Evolutionary conservation across 2,888 invertebrate genomes (phyloP).

Genomic region (Odontothrips loti): DNA sequence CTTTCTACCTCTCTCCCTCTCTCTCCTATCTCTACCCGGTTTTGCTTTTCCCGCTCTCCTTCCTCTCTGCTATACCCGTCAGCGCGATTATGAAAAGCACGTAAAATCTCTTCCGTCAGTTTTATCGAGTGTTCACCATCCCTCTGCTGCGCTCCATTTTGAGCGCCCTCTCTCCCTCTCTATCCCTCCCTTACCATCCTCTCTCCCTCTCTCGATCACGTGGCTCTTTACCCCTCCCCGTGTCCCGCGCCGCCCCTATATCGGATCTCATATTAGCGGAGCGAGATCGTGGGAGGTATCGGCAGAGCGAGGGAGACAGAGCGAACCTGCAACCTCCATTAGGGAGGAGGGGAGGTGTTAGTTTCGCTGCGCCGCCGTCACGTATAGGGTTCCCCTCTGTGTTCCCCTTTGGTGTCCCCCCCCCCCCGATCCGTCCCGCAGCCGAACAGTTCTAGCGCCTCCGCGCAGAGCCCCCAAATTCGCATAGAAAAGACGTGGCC

Average conservation of each 20-base stretch:
- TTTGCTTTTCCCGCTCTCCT: neutral
- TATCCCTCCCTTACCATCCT: neutral
- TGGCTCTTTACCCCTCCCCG: neutral
- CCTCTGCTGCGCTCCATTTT: neutral
- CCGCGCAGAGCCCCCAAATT: no score
- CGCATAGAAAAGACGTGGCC: no score
- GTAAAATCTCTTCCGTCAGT: slow-evolving; percentile 25
- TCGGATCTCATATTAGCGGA: slow-evolving; percentile 5
- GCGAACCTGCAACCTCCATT: slow-evolving; percentile 16
- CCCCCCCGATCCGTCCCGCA: no score
- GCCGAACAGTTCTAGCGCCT: no score
- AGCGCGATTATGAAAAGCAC: neutral
- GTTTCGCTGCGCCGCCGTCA: neutral
- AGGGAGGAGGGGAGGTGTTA: neutral
- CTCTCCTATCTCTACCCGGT: neutral
- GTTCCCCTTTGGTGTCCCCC: neutral
- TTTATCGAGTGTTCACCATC: slow-evolving; percentile 7
- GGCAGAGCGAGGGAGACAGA: neutral
- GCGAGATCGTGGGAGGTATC: neutral
- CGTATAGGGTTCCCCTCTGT: neutral
- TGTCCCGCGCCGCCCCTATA: neutral
- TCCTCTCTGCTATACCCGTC: neutral
- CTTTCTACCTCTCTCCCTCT: neutral
- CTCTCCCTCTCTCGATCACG: neutral
- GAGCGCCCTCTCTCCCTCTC: neutral